These are phyloP conservation scores for Villa cingulata DNA, from an alignment of 2,888 invertebrate genomes.

Conservation along the genomic window DNA sequence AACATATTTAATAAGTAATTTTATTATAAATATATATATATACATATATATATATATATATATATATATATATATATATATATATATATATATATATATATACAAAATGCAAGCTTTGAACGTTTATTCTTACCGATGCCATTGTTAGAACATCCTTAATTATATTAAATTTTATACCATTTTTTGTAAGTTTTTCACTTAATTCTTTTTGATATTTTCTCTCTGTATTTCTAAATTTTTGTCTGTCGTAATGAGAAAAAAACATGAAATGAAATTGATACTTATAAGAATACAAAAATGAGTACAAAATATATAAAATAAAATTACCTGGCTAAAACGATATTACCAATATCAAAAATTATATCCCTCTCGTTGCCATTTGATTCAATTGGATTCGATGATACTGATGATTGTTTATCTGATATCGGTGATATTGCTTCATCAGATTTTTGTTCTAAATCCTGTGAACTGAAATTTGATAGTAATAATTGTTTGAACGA, in stretches of 20 bases:
- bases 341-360: background rate
- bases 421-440: background rate
- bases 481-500: too few relatives aligned
- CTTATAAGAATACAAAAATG: too few relatives aligned
- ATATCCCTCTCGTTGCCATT: background rate
- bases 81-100: too few relatives aligned
- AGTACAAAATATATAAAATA: too few relatives aligned
- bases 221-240: slow-evolving; percentile 30
- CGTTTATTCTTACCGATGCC: slow-evolving; percentile 1
- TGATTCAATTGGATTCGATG: too few relatives aligned
- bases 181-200: slow-evolving; percentile 16
- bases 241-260: slow-evolving; percentile 15
- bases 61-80: too few relatives aligned
- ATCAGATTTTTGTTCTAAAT: background rate
- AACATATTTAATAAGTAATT: background rate
- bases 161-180: slow-evolving; percentile 1
- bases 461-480: background rate
- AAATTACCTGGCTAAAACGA: background rate
- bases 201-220: slow-evolving; percentile 24
- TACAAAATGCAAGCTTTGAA: too few relatives aligned
- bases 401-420: too few relatives aligned
- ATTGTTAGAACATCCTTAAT: slow-evolving; percentile 3
- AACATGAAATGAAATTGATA: too few relatives aligned
- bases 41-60: too few relatives aligned
- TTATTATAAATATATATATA: too few relatives aligned